A percentile compares a stretch with the other conserved stretches of the same genome.
These are phyloP conservation scores for Psilanteris sp. DNA, from an alignment of 1,140 invertebrate genomes.

Conservation along the genomic window DNA sequence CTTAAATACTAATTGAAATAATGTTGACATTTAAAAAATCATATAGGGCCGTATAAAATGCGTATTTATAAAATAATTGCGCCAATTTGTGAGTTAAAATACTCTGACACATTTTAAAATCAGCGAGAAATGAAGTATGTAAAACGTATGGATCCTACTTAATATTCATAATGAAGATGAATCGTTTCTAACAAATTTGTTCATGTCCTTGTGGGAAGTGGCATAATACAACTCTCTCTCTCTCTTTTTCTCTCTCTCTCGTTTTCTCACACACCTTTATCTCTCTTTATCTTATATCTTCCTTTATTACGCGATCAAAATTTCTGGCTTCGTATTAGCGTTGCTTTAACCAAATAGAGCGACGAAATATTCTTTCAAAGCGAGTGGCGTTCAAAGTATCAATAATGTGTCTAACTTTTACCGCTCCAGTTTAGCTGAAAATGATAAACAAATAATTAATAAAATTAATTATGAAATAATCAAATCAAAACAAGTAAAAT, in stretches of 20 bases:
- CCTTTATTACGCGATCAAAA: too few relatives aligned
- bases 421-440: slow-evolving; percentile 78
- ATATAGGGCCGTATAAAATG: slow-evolving; percentile 17
- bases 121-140: slow-evolving; percentile 48
- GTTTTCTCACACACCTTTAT: too few relatives aligned
- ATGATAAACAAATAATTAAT: too few relatives aligned
- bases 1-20: too few relatives aligned
- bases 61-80: slow-evolving; percentile 46
- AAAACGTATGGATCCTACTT: slow-evolving; percentile 37
- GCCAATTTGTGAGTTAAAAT: slow-evolving; percentile 55
- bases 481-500: too few relatives aligned
- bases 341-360: slow-evolving; percentile 77
- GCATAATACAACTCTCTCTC: slow-evolving; percentile 16
- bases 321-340: slow-evolving; percentile 70
- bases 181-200: slow-evolving; percentile 32
- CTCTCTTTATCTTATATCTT: too few relatives aligned
- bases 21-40: too few relatives aligned
- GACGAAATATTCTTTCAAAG: slow-evolving; percentile 76
- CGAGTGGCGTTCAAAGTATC: slow-evolving; percentile 52
- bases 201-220: slow-evolving; percentile 19
- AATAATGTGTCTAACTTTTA: slow-evolving; percentile 65
- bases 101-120: slow-evolving; percentile 48
- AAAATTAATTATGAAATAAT: too few relatives aligned
- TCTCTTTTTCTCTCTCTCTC: not conserved
- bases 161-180: slow-evolving; percentile 22